Percentiles rank a stretch among this genome's conserved stretches.
Evolutionary conservation across 2,888 invertebrate genomes (phyloP).

Genomic region (Hirtodrosophila alboralis): DNA sequence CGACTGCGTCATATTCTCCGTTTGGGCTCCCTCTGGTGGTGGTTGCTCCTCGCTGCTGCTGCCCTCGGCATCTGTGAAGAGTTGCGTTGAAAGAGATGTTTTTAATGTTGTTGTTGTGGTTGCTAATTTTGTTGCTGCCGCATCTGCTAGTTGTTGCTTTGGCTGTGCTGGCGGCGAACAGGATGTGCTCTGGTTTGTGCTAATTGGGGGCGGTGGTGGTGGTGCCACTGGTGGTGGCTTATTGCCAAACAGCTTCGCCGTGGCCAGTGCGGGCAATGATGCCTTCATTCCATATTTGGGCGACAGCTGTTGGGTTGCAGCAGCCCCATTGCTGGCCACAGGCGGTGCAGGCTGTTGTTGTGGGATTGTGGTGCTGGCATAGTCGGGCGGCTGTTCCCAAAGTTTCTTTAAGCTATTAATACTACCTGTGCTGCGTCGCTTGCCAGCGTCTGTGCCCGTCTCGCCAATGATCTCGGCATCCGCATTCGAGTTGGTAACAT

Average conservation of each 20-base stretch:
- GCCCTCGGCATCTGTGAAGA: slow-evolving; percentile 79
- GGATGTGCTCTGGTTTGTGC: slow-evolving; percentile 51
- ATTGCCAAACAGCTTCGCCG: slow-evolving; percentile 65
- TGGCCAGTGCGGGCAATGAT: slow-evolving; percentile 64
- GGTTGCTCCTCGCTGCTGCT: slow-evolving; percentile 28
- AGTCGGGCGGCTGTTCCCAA: slow-evolving; percentile 89
- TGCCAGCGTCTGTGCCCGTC: slow-evolving; percentile 86
- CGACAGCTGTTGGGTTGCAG: slow-evolving; percentile 73
- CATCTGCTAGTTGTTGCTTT: slow-evolving; percentile 46
- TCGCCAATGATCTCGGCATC: slow-evolving; percentile 39
- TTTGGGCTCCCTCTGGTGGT: slow-evolving; percentile 23
- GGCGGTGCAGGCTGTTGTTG: slow-evolving; percentile 38
- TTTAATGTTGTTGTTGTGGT: slow-evolving; percentile 61
- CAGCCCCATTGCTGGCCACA: slow-evolving; percentile 35
- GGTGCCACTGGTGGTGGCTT: slow-evolving; percentile 82
- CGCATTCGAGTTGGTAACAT: slow-evolving; percentile 69
- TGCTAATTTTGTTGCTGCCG: slow-evolving; percentile 31
- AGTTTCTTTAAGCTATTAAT: slow-evolving; percentile 96
- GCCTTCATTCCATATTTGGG: slow-evolving; percentile 86
- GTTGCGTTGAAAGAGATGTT: slow-evolving; percentile 82
- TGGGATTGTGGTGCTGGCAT: slow-evolving; percentile 74
- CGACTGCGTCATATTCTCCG: slow-evolving; percentile 72
- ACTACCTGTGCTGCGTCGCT: slow-evolving; percentile 95
- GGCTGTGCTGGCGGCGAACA: slow-evolving; percentile 70
- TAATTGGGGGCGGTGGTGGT: slow-evolving; percentile 81